Percentiles rank a stretch among this genome's conserved stretches.
phyloP scores from a whole-genome alignment of 2,888 invertebrate genomes.

The Brachylomia viminalis region DNA sequence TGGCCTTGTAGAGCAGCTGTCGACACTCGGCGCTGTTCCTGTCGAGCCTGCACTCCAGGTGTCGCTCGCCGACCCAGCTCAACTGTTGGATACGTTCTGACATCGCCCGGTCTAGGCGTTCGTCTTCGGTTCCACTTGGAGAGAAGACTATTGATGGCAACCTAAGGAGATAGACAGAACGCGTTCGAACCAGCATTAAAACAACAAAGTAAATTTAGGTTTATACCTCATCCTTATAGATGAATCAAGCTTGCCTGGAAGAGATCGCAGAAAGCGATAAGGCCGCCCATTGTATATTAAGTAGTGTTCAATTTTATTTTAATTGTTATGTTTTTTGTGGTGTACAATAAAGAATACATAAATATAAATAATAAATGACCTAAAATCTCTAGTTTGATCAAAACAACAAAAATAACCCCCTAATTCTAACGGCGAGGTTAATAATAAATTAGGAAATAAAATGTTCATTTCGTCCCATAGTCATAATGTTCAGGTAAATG shows the following conservation, averaged over 20 bases:
- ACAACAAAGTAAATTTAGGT: not conserved
- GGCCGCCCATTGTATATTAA: too few relatives aligned
- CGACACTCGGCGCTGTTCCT: conserved; percentile 95
- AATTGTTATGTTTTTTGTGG: too few relatives aligned
- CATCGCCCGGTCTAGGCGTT: conserved; percentile 97
- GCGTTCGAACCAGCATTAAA: not conserved
- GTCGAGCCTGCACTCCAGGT: conserved; percentile 97
- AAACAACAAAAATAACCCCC: not conserved
- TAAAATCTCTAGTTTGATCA: not conserved
- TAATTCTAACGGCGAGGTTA: not conserved
- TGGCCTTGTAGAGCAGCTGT: conserved; percentile 98
- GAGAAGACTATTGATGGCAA: conserved; percentile 93
- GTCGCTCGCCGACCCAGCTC: conserved; percentile 98
- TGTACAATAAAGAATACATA: too few relatives aligned
- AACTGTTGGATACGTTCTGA: conserved; percentile 98
- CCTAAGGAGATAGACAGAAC: conserved; percentile 49
- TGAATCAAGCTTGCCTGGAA: too few relatives aligned
- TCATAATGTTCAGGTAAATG: not conserved
- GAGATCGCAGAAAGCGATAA: too few relatives aligned
- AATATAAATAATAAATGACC: too few relatives aligned
- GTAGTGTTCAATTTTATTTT: too few relatives aligned
- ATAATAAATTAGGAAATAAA: not conserved
- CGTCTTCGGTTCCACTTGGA: conserved; percentile 96
- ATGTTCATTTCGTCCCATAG: not conserved
- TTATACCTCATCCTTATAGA: not conserved